Evolutionary conservation across 1,140 invertebrate genomes (phyloP).

Genomic region (Aphaenogaster rudis): DNA sequence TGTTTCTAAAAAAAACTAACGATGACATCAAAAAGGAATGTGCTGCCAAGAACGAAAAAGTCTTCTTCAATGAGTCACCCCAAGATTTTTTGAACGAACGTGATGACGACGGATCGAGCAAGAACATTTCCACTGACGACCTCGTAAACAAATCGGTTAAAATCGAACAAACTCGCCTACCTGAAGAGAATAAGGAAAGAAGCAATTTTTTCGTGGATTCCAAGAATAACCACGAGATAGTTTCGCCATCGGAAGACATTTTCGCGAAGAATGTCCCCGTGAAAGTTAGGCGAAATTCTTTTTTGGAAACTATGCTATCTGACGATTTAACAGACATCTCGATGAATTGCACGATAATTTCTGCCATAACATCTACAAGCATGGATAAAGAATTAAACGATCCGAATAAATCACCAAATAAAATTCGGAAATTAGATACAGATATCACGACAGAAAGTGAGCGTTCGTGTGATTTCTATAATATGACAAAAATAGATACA

Average conservation of each 20-base stretch:
- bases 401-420: neutral
- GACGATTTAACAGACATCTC: constrained; percentile 58
- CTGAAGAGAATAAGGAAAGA: neutral
- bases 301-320: constrained; percentile 81
- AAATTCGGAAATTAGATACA: constrained; percentile 5
- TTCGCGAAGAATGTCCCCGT: constrained; percentile 27
- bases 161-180: neutral
- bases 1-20: neutral
- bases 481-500: constrained; percentile 12
- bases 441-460: neutral
- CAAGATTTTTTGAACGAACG: constrained; percentile 11
- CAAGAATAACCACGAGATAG: constrained; percentile 18
- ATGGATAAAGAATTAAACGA: neutral
- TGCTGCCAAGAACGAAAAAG: neutral
- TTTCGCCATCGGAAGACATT: neutral
- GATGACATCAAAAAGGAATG: neutral
- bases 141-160: neutral
- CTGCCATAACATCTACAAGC: constrained; percentile 42
- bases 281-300: constrained; percentile 73
- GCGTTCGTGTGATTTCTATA: neutral
- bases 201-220: neutral
- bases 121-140: neutral
- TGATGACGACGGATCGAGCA: neutral
- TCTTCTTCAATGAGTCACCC: constrained; percentile 14
- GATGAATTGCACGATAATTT: constrained; percentile 71